Base-by-base conservation (phyloP, 2,113 vertebrate genomes). In the Oryzias melastigma region DNA sequence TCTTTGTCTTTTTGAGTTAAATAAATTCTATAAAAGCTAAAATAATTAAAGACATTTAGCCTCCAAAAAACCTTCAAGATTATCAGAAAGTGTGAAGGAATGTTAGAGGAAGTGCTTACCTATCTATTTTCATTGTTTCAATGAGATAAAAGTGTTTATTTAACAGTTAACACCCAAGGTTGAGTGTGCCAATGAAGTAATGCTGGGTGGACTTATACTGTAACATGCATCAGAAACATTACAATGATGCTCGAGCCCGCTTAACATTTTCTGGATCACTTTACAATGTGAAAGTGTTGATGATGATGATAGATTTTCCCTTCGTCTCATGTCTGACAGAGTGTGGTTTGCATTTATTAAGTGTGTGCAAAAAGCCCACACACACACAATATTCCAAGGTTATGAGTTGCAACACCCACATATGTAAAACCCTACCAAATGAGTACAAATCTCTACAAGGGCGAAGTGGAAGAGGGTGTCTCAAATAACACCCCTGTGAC, bases 401-500 rank as follows among this genome's bases (percentile, higher is more conserved):
- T 44, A 20, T 25, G 16, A 62, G 19, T 77, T 13, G 4, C 24
- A 57, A 60, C 18, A 17, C 52, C 69, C 72, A 59, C 65, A 46
- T 16, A 59, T 68, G n/a, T 24, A 16, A 44, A 16, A 14, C 16
- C 7, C 5, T 15, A 54, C 7, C 7, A 17, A 22, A 49, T 52
- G 52, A 78, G 29, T 47, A 74, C 14, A 29, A 75, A 55, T 61
- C 48, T 75, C 61, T 63, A 55, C 42, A 78, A 71, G 73, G 65
- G 64, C 25, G 3, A 80, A 66, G 54, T 67, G 62, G 64, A 78
- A 61, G 64, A 67, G 73, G 15, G 47, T 74, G 60, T 71, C 62
- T 68, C 78, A 65, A 86, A 75, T 77, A 79, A 81, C 51, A 24
- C 64, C 76, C 58, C 66, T 71, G 60, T 83, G 82, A 88, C 81